Evolutionary conservation across 2,888 invertebrate species (phyloP).

Genomic region (Drosophila birchii): DNA sequence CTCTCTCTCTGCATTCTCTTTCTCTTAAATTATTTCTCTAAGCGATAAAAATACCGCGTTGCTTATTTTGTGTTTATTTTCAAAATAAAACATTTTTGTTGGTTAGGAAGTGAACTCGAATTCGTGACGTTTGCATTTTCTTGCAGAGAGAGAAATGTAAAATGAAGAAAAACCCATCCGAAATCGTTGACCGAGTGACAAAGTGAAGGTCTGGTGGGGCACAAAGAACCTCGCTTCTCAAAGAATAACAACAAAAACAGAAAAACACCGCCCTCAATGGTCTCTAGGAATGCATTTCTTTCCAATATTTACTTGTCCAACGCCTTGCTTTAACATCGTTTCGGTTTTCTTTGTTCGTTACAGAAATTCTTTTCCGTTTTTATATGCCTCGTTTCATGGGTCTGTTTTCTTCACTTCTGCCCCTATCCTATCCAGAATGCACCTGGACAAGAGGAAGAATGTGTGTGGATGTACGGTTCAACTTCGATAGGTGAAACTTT

Average conservation of each 20-base stretch:
- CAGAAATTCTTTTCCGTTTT: constrained; percentile 13
- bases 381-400: constrained; percentile 19
- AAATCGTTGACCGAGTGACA: constrained; percentile 40
- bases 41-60: constrained; percentile 65
- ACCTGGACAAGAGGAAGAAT: constrained; percentile 21
- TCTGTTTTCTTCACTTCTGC: constrained; percentile 28
- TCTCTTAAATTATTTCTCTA: background rate
- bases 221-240: constrained; percentile 31
- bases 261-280: constrained; percentile 16
- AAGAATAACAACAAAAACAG: constrained; percentile 6
- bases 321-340: constrained; percentile 7
- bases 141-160: background rate
- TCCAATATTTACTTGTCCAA: constrained; percentile 17
- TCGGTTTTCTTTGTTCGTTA: constrained; percentile 35
- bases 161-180: constrained; percentile 16
- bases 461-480: constrained; percentile 13
- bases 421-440: constrained; percentile 29
- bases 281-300: constrained; percentile 24
- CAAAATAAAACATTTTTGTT: constrained; percentile 19
- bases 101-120: constrained; percentile 51
- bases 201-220: constrained; percentile 42
- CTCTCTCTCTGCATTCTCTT: constrained; percentile 5
- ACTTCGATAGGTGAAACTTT: background rate
- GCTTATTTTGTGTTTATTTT: constrained; percentile 39
- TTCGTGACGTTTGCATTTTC: constrained; percentile 47